Evolutionary conservation across 2,113 vertebrate species (phyloP), one percentile per base, ranked within the genome.

Genomic region (Misgurnus mizolepis): DNA sequence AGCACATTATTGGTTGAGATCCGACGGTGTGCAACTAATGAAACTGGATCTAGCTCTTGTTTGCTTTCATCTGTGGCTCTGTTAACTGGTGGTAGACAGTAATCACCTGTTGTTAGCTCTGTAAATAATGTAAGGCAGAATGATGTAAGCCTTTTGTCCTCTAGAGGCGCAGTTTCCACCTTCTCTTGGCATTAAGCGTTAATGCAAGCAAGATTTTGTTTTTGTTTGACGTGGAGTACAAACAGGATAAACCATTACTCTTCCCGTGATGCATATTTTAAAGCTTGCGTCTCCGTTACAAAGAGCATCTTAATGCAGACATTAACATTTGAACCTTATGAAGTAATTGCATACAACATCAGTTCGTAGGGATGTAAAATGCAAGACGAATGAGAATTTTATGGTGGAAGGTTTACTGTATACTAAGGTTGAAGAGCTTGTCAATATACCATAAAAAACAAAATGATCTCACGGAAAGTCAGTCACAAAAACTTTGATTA

Each of bases 221-320:
- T 56, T 56, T 56, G 53, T 17, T 17, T 56, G 15, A 56, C 6
- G 15, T 58, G n/a, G 15, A n/a, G 5, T n/a, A 58, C 55, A 6
- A 89, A 88, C 68, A 88, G 62, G 60, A 85, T 90, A 86, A 87
- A 88, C 84, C 90, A 93, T 93, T 89, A 91, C 84, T 89, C 92
- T 84, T 88, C 86, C 87, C 88, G 89, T 90, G 91, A 93, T 89
- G 89, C 87, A 87, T 86, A 90, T 93, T 90, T 91, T 90, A 72
- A 56, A 40, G 50, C 50, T 18, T 41, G 39, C 86, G 84, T 85
- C 78, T 88, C 76, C 60, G 80, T 83, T 90, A 87, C 89, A 93
- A 93, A 58, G 15, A 58, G 55, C 55, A 58, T 89, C 89, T 93
- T 93, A 93, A 89, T 92, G 86, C 90, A 92, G 18, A 58, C 15